These are phyloP conservation scores for Masnerella sp. DNA, from an alignment of 2,888 invertebrate genomes.

Conservation along the genomic window DNA sequence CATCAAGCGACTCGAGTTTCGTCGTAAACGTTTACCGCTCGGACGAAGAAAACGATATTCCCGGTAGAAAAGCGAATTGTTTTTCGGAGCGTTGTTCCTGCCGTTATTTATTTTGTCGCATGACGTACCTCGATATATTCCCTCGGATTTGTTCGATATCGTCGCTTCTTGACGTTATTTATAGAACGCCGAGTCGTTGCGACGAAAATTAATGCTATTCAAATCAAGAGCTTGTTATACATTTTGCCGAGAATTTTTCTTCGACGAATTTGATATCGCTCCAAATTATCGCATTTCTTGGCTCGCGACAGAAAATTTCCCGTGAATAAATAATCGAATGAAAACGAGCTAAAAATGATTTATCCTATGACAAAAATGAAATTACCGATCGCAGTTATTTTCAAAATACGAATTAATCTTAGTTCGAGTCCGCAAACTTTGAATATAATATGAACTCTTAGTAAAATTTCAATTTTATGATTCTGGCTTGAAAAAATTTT, in stretches of 20 bases:
- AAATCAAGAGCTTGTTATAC: conserved; percentile 24
- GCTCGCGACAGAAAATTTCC: neutral
- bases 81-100: conserved; percentile 19
- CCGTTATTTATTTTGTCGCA: conserved; percentile 27
- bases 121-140: conserved; percentile 25
- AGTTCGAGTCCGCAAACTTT: too few relatives aligned
- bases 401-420: too few relatives aligned
- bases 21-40: conserved; percentile 24
- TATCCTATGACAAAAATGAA: too few relatives aligned
- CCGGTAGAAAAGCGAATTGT: conserved; percentile 26
- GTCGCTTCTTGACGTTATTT: conserved; percentile 25
- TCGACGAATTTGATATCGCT: neutral
- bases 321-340: too few relatives aligned
- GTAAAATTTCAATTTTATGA: too few relatives aligned
- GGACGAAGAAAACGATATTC: conserved; percentile 23
- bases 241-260: conserved; percentile 17
- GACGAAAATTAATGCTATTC: conserved; percentile 36
- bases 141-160: conserved; percentile 21
- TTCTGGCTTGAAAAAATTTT: too few relatives aligned
- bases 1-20: conserved; percentile 16
- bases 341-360: too few relatives aligned
- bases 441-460: too few relatives aligned
- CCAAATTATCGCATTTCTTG: conserved; percentile 12
- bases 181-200: conserved; percentile 24
- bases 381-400: too few relatives aligned